A percentile compares a stretch with the other conserved stretches of the same genome.
Conservation (phyloP, 1,140 invertebrate genomes). For the Euwallacea fornicatus region DNA sequence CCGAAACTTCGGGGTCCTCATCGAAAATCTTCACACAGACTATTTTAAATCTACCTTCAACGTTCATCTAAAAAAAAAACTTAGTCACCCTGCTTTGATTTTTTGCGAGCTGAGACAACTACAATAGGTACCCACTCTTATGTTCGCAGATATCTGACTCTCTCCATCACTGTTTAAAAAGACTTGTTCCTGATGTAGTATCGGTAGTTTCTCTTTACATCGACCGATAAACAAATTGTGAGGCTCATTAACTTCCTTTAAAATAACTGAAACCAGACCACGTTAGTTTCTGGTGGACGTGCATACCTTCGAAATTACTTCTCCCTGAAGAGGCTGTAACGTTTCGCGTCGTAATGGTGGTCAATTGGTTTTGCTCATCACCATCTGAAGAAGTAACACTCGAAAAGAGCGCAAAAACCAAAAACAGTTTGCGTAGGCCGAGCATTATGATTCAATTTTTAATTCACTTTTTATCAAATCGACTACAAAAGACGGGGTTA, state of each 20-base stretch:
- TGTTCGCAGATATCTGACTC: conserved; percentile 44
- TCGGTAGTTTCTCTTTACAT: conserved; percentile 40
- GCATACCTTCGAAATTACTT: too few relatives aligned
- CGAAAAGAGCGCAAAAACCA: too few relatives aligned
- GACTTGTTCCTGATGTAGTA: conserved; percentile 48
- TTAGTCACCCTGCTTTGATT: neutral
- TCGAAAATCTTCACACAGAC: conserved; percentile 47
- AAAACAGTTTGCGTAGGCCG: too few relatives aligned
- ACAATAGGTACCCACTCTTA: conserved; percentile 40
- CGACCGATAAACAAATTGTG: conserved; percentile 47
- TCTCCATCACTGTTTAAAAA: conserved; percentile 47
- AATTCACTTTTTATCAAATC: too few relatives aligned
- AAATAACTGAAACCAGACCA: conserved; percentile 41
- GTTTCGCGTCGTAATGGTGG: too few relatives aligned
- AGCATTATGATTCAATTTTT: too few relatives aligned
- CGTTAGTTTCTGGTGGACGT: too few relatives aligned
- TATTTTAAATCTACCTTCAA: conserved; percentile 46
- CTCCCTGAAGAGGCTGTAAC: too few relatives aligned
- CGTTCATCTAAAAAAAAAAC: conserved; percentile 44
- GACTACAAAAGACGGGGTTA: too few relatives aligned
- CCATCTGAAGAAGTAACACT: too few relatives aligned
- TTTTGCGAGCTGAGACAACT: neutral
- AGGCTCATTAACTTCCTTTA: conserved; percentile 44
- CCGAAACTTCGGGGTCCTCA: conserved; percentile 44
- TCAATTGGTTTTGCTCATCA: too few relatives aligned